Base-by-base conservation (phyloP, 1,140 invertebrate genomes). In the Glossosoma conforme region DNA sequence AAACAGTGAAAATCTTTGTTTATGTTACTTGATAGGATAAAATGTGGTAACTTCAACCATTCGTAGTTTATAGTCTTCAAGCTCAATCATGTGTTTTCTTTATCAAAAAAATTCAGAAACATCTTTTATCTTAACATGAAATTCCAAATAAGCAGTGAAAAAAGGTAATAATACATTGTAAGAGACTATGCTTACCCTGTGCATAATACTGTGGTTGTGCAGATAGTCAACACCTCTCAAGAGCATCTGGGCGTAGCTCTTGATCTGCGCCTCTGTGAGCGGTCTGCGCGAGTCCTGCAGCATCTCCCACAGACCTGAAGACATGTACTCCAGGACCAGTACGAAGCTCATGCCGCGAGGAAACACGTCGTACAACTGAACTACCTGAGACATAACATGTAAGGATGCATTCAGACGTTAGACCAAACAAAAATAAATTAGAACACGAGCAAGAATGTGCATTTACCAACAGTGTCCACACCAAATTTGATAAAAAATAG, bases 251-350 rank as follows among this genome's bases (percentile, higher is more conserved):
- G 88, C 85, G 64, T 96, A 98, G 5, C 82, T 80, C 67, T 96
- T 95, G 10, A 92, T 81, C 64, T 93, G 86, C 8, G 83, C 70
- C 47, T 84, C 66, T 1, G 75, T 86, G 36, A 97, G 68, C 5
- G 82, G 81, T 58, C 81, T 81, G 14, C 86, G 79, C 21, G 79
- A 74, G 61, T 93, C 87, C 56, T 86, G 83, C 4, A 98, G 76
- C 55, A 96, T 82, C 62, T 94, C 87, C 67, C 88, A 89, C 3
- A 98, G 73, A 48, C 94, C 93, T 8, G 90, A 88, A 4, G 86
- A 84, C 85, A 97, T 90, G 63, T 86, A 96, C 62, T 98, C 93
- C 70, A 98, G 86, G 0, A 96, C 94, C 53, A 99, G 74, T 3
- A 96, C 84, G 41, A 97, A 83, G 22, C 88, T 87, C 59, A 87